Evolutionary conservation across 2,113 vertebrate genomes (phyloP).

Genomic region (Spheniscus mendiculus): DNA sequence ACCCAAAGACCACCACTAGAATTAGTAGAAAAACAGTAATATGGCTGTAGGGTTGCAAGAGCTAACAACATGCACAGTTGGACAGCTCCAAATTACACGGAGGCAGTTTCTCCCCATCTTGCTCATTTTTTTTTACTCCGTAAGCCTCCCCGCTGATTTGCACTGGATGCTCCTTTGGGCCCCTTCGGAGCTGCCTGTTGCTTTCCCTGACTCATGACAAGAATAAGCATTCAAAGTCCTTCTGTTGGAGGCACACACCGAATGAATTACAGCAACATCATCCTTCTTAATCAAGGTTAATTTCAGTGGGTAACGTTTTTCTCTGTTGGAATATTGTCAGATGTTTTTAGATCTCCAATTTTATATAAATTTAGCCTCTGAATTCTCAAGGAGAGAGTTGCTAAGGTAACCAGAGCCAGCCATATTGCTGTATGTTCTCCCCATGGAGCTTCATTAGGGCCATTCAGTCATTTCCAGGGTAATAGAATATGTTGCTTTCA

Average conservation of each 20-base stretch:
- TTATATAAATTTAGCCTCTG: constrained; percentile 67
- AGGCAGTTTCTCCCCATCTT: neutral
- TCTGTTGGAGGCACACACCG: neutral
- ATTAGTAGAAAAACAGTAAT: neutral
- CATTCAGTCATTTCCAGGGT: constrained; percentile 69
- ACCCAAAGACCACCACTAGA: neutral
- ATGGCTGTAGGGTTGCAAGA: neutral
- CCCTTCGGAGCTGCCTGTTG: neutral
- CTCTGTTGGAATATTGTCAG: constrained; percentile 67
- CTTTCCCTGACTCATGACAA: neutral
- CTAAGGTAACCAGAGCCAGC: constrained; percentile 74
- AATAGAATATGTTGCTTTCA: constrained; percentile 35
- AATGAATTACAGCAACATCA: constrained; percentile 46
- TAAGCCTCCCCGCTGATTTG: neutral
- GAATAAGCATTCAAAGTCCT: neutral
- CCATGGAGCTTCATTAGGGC: constrained; percentile 64
- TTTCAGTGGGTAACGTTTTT: constrained; percentile 56
- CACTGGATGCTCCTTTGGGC: neutral
- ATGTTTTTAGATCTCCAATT: constrained; percentile 61
- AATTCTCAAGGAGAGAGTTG: constrained; percentile 74
- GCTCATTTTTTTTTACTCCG: neutral
- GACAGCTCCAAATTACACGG: neutral
- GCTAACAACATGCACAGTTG: neutral
- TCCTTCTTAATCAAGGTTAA: constrained; percentile 72
- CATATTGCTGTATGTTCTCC: constrained; percentile 55